Evolutionary conservation across 2,888 invertebrate species (phyloP).

Genomic region (Mythimna albipuncta): DNA sequence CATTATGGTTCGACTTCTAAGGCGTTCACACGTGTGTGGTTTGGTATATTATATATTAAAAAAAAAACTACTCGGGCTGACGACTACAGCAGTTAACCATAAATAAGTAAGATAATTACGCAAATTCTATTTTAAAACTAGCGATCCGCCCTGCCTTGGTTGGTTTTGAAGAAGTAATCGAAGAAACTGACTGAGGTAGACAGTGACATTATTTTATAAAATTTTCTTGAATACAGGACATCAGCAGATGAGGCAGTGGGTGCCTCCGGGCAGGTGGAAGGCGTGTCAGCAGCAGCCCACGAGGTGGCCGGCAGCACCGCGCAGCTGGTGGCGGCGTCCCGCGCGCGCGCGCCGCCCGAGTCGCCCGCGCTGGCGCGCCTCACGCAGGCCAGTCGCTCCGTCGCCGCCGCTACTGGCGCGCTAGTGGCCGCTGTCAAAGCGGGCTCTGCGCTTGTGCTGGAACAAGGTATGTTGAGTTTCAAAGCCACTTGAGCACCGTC

Average conservation of each 20-base stretch:
- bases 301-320: slow-evolving; percentile 98
- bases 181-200: too few relatives aligned
- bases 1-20: too few relatives aligned
- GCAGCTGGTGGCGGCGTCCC: slow-evolving; percentile 98
- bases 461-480: slow-evolving; percentile 77
- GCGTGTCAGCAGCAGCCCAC: slow-evolving; percentile 98
- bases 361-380: slow-evolving; percentile 95
- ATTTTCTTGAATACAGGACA: slow-evolving; percentile 88
- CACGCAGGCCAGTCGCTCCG: slow-evolving; percentile 96
- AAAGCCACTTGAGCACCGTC: too few relatives aligned
- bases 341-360: slow-evolving; percentile 97
- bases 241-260: slow-evolving; percentile 98
- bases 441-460: slow-evolving; percentile 96
- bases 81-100: too few relatives aligned
- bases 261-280: slow-evolving; percentile 96
- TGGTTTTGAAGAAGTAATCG: too few relatives aligned
- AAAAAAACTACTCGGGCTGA: too few relatives aligned
- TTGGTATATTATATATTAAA: too few relatives aligned
- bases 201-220: too few relatives aligned
- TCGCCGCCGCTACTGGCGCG: slow-evolving; percentile 97
- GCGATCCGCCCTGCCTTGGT: too few relatives aligned
- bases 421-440: slow-evolving; percentile 98
- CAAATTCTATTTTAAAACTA: too few relatives aligned
- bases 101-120: too few relatives aligned
- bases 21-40: too few relatives aligned